These are phyloP conservation scores for Drosophila stalkeri DNA, from an alignment of 2,888 invertebrate genomes.

Conservation along the genomic window DNA sequence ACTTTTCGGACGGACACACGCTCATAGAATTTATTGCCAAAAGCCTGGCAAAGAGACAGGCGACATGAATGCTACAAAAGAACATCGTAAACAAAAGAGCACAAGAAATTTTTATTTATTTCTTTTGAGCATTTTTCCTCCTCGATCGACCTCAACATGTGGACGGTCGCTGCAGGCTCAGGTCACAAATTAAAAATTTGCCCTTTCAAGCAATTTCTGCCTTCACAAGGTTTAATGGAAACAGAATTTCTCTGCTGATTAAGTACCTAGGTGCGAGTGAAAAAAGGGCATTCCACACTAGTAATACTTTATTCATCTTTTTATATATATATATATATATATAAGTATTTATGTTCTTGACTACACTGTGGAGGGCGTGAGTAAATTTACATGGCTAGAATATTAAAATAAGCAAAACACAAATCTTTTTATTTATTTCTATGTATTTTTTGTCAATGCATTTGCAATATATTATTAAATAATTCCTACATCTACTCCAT, in stretches of 20 bases:
- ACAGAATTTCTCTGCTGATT: not conserved
- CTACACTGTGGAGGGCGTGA: not conserved
- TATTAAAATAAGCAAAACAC: too few species aligned
- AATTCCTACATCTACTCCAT: not conserved
- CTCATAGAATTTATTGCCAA: constrained; percentile 59
- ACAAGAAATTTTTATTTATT: constrained; percentile 67
- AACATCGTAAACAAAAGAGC: constrained; percentile 44
- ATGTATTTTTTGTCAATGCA: too few species aligned
- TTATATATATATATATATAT: not conserved
- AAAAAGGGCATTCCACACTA: not conserved
- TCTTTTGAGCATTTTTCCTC: constrained; percentile 46
- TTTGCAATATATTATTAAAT: too few species aligned
- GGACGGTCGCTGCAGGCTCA: constrained; percentile 33
- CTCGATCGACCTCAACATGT: not conserved
- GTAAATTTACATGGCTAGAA: not conserved
- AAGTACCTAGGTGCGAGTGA: not conserved
- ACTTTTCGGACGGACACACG: constrained; percentile 24
- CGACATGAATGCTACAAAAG: constrained; percentile 53
- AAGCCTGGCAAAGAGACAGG: constrained; percentile 46
- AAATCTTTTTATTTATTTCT: not conserved
- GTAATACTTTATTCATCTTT: too few species aligned
- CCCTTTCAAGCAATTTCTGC: constrained; percentile 60
- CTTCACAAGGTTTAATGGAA: constrained; percentile 14
- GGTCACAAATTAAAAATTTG: constrained; percentile 76
- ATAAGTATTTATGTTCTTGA: too few species aligned